Evolutionary conservation across 2,888 invertebrate genomes (phyloP).

Genomic region (Andrena fulva): DNA sequence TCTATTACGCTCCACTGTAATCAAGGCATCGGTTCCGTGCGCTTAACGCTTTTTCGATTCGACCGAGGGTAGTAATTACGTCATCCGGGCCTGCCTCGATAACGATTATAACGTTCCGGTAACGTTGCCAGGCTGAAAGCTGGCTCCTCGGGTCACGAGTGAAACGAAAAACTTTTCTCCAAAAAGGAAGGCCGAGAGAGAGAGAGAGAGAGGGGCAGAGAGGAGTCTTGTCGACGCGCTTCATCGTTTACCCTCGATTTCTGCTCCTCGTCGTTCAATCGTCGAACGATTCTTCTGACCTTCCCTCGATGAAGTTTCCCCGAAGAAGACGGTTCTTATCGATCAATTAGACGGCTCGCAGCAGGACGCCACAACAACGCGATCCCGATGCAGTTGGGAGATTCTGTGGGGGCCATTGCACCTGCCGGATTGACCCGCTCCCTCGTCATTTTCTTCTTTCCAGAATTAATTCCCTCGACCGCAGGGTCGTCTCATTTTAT

Average conservation of each 20-base stretch:
- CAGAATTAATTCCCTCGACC: conserved; percentile 5
- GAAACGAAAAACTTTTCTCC: conserved; percentile 24
- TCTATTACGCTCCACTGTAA: conserved; percentile 58
- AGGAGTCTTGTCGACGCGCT: background rate
- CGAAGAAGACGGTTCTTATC: conserved; percentile 15
- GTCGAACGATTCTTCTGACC: conserved; percentile 5
- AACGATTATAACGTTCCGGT: conserved; percentile 47
- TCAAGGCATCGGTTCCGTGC: conserved; percentile 41
- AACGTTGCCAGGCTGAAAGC: conserved; percentile 31
- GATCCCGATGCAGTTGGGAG: conserved; percentile 16
- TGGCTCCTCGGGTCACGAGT: conserved; percentile 13
- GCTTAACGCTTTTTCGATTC: conserved; percentile 52
- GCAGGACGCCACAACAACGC: conserved; percentile 1
- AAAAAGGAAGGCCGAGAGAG: background rate
- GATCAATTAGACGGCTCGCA: conserved; percentile 38
- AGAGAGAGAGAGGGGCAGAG: background rate
- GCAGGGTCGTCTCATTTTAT: background rate
- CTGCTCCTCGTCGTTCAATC: conserved; percentile 13
- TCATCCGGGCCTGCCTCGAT: conserved; percentile 31
- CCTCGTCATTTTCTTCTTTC: background rate
- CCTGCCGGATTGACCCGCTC: background rate
- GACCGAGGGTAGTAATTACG: conserved; percentile 46
- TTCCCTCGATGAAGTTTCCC: conserved; percentile 23
- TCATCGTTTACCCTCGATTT: background rate
- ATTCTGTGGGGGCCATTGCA: background rate